A percentile compares a stretch with the other conserved stretches of the same genome.
These are phyloP conservation scores for Heterocephalus glaber DNA, from an alignment of 2,113 vertebrate genomes.

Conservation along the genomic window DNA sequence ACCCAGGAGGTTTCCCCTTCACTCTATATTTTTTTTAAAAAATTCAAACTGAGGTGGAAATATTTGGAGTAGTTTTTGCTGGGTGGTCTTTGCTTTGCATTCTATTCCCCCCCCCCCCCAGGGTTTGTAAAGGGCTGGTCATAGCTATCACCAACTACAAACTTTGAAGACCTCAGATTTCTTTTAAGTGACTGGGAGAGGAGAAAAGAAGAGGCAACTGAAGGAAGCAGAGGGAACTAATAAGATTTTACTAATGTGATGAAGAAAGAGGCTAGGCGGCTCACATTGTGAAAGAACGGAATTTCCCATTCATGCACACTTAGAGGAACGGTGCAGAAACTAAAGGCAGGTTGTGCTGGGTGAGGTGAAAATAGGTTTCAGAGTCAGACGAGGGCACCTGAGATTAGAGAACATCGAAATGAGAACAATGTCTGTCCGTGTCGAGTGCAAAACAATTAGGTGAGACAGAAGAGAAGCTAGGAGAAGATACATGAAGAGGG, in stretches of 20 bases:
- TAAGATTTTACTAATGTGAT: background rate
- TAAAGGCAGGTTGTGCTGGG: background rate
- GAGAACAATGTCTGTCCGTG: conserved; percentile 70
- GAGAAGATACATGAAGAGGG: conserved; percentile 41
- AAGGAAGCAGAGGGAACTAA: background rate
- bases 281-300: background rate
- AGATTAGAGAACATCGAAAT: conserved; percentile 66
- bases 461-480: conserved; percentile 68
- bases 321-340: background rate
- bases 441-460: conserved; percentile 67
- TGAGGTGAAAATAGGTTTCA: conserved; percentile 49
- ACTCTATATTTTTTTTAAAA: background rate
- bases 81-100: background rate
- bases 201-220: background rate
- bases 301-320: background rate
- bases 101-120: background rate
- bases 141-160: background rate
- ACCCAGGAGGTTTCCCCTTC: background rate
- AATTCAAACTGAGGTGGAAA: background rate
- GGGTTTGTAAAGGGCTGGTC: background rate
- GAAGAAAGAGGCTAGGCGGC: background rate
- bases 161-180: background rate
- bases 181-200: background rate
- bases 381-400: conserved; percentile 73
- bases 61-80: background rate